Conservation (phyloP, 2,888 invertebrate species). For the Aphelenchoides bicaudatus region DNA sequence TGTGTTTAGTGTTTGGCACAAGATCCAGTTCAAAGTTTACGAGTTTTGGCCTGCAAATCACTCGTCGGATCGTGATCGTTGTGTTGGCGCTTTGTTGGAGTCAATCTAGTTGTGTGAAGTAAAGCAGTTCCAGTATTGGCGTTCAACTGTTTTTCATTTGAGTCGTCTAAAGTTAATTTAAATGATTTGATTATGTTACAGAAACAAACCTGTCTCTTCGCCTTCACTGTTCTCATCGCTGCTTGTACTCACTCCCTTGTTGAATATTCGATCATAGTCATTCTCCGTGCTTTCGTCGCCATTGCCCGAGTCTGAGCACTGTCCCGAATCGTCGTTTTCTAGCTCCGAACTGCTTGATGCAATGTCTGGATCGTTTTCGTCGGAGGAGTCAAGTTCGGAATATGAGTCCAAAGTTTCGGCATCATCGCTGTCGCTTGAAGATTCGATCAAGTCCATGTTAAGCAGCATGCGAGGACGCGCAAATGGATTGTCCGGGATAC, state of each 20-base stretch:
- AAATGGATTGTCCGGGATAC: conserved; percentile 18
- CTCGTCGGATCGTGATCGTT: too few species aligned
- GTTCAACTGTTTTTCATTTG: too few species aligned
- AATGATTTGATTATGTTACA: too few species aligned
- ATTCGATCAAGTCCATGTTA: not conserved
- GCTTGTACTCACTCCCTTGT: not conserved
- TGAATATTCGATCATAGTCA: not conserved
- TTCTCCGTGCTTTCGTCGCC: not conserved
- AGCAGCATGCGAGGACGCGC: conserved; percentile 15
- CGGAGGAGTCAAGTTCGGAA: not conserved
- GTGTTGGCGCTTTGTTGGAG: too few species aligned
- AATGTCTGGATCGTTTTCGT: conserved; percentile 4
- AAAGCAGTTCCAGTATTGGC: too few species aligned
- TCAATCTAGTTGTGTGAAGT: too few species aligned
- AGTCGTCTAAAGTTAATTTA: too few species aligned
- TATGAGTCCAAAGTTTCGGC: not conserved
- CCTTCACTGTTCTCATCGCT: conserved; percentile 3
- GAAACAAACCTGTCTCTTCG: too few species aligned
- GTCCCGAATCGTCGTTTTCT: not conserved
- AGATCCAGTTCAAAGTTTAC: too few species aligned
- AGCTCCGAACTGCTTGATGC: not conserved
- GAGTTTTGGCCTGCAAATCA: too few species aligned
- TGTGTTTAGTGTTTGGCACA: too few species aligned
- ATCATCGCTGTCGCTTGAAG: not conserved
- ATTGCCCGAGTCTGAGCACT: too few species aligned